These are phyloP conservation scores for Linepithema humile DNA, from an alignment of 1,140 invertebrate species.

Conservation along the genomic window DNA sequence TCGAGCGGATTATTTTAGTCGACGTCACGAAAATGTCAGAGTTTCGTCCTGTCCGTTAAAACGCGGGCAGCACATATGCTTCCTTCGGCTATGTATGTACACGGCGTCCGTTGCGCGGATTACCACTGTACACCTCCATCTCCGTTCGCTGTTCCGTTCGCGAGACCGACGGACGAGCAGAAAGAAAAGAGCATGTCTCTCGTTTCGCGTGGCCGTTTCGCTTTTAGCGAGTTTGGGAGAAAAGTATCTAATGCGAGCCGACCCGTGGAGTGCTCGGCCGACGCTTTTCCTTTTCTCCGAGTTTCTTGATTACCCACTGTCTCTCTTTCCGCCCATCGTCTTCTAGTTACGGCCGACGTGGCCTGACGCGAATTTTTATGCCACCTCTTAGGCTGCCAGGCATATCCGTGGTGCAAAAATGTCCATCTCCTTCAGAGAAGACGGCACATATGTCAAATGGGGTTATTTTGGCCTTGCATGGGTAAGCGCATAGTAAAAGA, in stretches of 20 bases:
- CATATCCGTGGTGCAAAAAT: constrained; percentile 15
- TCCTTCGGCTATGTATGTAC: constrained; percentile 31
- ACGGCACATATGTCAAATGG: background rate
- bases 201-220: constrained; percentile 49
- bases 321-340: constrained; percentile 5
- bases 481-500: background rate
- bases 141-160: constrained; percentile 27
- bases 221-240: constrained; percentile 61
- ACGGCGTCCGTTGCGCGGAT: constrained; percentile 5
- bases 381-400: constrained; percentile 31
- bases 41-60: constrained; percentile 46
- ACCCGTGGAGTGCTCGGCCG: constrained; percentile 22
- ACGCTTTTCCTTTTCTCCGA: constrained; percentile 29
- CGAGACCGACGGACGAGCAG: constrained; percentile 1
- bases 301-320: constrained; percentile 65
- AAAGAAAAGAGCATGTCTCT: constrained; percentile 58
- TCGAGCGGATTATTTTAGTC: constrained; percentile 46
- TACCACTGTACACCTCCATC: constrained; percentile 18
- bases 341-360: constrained; percentile 61
- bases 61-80: constrained; percentile 35
- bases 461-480: background rate
- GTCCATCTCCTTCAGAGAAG: background rate
- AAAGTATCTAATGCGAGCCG: constrained; percentile 66
- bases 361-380: constrained; percentile 70
- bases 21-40: constrained; percentile 39